Evolutionary conservation across 2,888 invertebrate genomes (phyloP).

Genomic region (Dusona sp.): DNA sequence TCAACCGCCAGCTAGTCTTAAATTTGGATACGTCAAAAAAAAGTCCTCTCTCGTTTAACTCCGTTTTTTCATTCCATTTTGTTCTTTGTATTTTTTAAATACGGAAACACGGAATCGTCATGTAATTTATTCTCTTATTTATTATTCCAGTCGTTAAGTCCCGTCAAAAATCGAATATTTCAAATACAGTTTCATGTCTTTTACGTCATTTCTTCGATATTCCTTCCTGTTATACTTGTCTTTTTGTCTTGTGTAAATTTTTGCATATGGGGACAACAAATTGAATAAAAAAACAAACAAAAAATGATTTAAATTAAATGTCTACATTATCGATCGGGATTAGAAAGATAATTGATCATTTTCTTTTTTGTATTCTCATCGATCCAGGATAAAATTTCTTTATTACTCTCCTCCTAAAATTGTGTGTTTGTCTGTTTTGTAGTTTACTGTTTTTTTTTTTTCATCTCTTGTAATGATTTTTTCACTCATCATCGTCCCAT

Average conservation of each 20-base stretch:
- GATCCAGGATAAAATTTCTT: constrained; percentile 84
- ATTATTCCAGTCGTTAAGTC: constrained; percentile 27
- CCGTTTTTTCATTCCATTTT: constrained; percentile 1
- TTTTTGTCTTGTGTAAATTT: neutral
- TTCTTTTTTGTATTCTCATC: constrained; percentile 61
- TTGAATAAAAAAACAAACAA: neutral
- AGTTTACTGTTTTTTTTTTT: constrained; percentile 58
- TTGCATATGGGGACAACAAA: neutral
- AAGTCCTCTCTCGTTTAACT: constrained; percentile 46
- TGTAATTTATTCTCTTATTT: constrained; percentile 24
- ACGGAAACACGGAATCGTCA: neutral
- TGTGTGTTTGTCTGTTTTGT: constrained; percentile 71
- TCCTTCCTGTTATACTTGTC: neutral
- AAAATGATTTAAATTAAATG: constrained; percentile 14
- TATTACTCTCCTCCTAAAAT: constrained; percentile 83
- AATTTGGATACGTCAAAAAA: constrained; percentile 48
- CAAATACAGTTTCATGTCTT: constrained; percentile 7
- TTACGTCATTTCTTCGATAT: neutral
- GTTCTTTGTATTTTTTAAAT: constrained; percentile 15
- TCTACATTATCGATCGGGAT: constrained; percentile 17
- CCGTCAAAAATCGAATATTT: constrained; percentile 9
- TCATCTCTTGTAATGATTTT: constrained; percentile 57
- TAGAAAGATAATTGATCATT: constrained; percentile 36
- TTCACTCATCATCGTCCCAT: constrained; percentile 50
- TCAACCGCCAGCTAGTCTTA: constrained; percentile 29